Percentiles rank a stretch among this genome's conserved stretches.
Evolutionary conservation across 1,140 invertebrate genomes (phyloP).

Genomic region (Dendroctonus ponderosae): DNA sequence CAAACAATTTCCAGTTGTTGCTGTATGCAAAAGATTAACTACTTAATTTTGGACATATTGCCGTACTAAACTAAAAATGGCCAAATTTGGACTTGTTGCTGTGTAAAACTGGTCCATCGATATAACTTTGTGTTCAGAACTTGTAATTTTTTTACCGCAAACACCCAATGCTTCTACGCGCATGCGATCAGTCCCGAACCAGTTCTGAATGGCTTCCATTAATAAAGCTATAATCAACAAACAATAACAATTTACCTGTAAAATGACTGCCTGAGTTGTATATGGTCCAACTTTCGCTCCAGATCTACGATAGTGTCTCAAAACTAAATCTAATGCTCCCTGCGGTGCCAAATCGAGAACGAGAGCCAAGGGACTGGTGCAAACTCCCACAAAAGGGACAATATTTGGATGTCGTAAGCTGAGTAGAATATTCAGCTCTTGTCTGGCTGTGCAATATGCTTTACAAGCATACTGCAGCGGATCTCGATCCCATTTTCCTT

Average conservation of each 20-base stretch:
- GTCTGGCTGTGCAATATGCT: slow-evolving; percentile 91
- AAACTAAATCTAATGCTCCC: slow-evolving; percentile 80
- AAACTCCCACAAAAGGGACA: slow-evolving; percentile 87
- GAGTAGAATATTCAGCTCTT: slow-evolving; percentile 88
- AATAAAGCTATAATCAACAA: no score
- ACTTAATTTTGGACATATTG: no score
- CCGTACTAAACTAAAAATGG: no score
- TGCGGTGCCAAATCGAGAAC: slow-evolving; percentile 88
- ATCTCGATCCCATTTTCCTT: slow-evolving; percentile 88
- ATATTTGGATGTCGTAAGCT: slow-evolving; percentile 87
- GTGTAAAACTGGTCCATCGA: no score
- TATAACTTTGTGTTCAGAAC: no score
- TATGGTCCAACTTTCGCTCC: slow-evolving; percentile 78
- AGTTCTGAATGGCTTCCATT: no score
- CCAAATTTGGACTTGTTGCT: no score
- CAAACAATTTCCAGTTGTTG: no score
- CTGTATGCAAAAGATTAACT: no score
- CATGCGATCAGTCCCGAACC: no score
- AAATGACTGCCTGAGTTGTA: slow-evolving; percentile 79
- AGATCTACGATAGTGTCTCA: slow-evolving; percentile 79
- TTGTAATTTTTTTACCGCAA: no score
- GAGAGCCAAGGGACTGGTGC: slow-evolving; percentile 83
- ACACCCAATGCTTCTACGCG: no score
- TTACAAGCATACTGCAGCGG: slow-evolving; percentile 88
- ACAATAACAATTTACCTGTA: slow-evolving; percentile 62